Conservation (phyloP, 2,888 invertebrate species). For the Nymphalis polychloros region DNA sequence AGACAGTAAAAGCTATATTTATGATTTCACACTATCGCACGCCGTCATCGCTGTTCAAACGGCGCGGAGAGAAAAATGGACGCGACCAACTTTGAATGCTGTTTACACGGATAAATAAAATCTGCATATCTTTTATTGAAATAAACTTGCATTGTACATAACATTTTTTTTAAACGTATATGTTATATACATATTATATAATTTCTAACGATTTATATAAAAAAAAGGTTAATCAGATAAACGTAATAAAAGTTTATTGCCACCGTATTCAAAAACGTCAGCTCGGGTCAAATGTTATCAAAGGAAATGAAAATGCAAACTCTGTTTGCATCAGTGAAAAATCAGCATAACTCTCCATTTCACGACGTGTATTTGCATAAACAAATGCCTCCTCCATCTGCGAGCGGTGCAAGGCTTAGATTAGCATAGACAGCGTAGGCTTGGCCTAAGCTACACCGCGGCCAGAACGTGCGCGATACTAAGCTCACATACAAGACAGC, state of each 20-base stretch:
- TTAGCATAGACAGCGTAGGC: conserved; percentile 48
- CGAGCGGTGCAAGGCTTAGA: conserved; percentile 26
- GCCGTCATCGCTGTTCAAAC: conserved; percentile 58
- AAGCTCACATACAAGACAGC: background rate
- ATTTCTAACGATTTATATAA: background rate
- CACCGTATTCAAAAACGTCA: conserved; percentile 34
- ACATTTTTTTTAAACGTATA: too few relatives aligned
- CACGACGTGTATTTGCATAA: conserved; percentile 47
- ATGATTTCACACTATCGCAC: conserved; percentile 70
- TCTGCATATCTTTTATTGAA: conserved; percentile 23
- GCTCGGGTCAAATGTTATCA: conserved; percentile 43
- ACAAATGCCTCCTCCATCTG: conserved; percentile 54
- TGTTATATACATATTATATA: too few relatives aligned
- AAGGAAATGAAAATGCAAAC: conserved; percentile 47
- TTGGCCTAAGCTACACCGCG: conserved; percentile 34
- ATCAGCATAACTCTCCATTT: conserved; percentile 56
- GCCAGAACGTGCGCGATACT: conserved; percentile 25
- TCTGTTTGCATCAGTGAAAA: conserved; percentile 45
- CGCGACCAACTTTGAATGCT: conserved; percentile 31
- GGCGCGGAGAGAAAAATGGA: conserved; percentile 44
- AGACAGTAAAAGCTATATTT: conserved; percentile 62
- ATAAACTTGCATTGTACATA: background rate
- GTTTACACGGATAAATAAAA: conserved; percentile 30
- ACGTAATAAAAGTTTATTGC: conserved; percentile 34
- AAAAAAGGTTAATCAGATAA: conserved; percentile 21